Conservation (phyloP, 2,888 invertebrate genomes). For the Coelogynopora nodosa region DNA sequence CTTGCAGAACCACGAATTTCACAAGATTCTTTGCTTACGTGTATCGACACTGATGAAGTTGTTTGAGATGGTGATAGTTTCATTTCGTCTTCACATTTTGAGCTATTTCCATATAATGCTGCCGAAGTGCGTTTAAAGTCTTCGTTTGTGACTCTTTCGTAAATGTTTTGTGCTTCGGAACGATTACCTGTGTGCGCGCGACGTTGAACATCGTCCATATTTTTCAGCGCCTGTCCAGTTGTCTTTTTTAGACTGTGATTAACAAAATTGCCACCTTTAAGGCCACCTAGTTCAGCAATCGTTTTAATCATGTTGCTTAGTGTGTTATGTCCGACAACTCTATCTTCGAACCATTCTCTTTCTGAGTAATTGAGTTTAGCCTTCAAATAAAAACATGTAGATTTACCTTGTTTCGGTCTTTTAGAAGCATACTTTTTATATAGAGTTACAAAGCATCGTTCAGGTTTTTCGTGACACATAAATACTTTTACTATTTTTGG, state of each 20-base stretch:
- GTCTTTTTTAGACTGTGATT: background rate
- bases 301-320: conserved; percentile 1
- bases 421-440: conserved; percentile 2
- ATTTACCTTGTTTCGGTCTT: background rate
- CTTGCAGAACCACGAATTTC: conserved; percentile 31
- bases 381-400: background rate
- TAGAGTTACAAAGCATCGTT: conserved; percentile 15
- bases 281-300: background rate
- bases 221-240: conserved; percentile 17
- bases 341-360: background rate
- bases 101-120: background rate
- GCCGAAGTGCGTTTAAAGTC: background rate
- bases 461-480: background rate
- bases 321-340: background rate
- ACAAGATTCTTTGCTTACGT: conserved; percentile 31
- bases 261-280: conserved; percentile 12
- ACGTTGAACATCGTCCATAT: background rate
- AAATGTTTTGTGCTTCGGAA: background rate
- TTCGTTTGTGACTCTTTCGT: conserved; percentile 1
- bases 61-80: conserved; percentile 31
- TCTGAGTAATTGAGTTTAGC: background rate
- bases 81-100: conserved; percentile 8
- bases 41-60: conserved; percentile 31
- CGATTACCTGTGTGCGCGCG: background rate
- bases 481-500: conserved; percentile 14